Evolutionary conservation across 2,888 invertebrate species (phyloP).

Genomic region (Anaspis maculata): DNA sequence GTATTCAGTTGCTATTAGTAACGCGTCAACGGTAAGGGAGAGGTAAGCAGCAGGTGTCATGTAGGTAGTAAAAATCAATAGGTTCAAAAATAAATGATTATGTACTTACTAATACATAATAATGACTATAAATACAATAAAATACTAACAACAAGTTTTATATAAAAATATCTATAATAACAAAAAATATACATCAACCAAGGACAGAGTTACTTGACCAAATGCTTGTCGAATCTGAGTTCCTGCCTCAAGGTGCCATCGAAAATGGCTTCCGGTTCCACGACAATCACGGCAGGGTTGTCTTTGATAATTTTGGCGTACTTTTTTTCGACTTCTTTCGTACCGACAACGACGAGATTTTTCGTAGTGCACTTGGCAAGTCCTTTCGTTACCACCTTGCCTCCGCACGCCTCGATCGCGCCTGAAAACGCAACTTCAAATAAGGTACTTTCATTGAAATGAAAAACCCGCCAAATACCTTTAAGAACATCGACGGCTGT

Average conservation of each 20-base stretch:
- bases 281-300: conserved; percentile 24
- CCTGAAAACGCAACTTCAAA: conserved; percentile 20
- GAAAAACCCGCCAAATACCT: no score
- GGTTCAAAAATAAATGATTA: no score
- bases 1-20: conserved; percentile 15
- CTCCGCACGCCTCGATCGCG: conserved; percentile 37
- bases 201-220: conserved; percentile 17
- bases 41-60: no score
- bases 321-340: conserved; percentile 30
- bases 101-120: no score
- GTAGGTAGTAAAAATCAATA: no score
- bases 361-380: conserved; percentile 21
- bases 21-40: conserved; percentile 14
- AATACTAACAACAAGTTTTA: no score
- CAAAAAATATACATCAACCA: no score
- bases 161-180: no score
- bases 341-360: conserved; percentile 31
- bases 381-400: conserved; percentile 31
- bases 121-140: no score
- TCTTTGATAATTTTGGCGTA: conserved; percentile 32
- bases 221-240: conserved; percentile 25
- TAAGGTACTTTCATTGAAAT: neutral
- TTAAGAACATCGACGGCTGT: conserved; percentile 33
- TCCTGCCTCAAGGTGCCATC: conserved; percentile 38
- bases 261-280: conserved; percentile 37